Evolutionary conservation across 1,140 invertebrate species (phyloP), one percentile per base, ranked within the genome.

Genomic region (Ceratina australensis): DNA sequence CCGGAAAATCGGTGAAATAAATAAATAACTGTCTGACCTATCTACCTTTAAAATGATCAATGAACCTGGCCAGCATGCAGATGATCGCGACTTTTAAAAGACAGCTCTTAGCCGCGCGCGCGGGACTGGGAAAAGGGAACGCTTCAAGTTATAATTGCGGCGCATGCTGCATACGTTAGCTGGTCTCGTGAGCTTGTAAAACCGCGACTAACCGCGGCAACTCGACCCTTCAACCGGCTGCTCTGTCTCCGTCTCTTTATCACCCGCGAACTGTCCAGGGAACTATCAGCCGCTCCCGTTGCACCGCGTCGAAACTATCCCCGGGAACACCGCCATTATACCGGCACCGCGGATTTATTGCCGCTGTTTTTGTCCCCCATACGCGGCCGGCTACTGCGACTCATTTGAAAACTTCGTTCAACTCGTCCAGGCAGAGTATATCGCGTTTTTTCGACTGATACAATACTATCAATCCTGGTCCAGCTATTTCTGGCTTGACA

Each of bases 141-240:
- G 75, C 64, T 22, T 66, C 54, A 82, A 89, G 86, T 89, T 89
- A 87, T 88, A 89, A 89, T 89, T 89, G 82, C 80, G 76, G 67
- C 87, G 83, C 81, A 84, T 83, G 84, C 71, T 78, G 85, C 80
- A 84, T 83, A 86, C 80, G 75, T 87, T 89, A 86, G 86, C 49
- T 67, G 50, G 26, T 80, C 63, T 42, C 64, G 52, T 42, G 68
- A 57, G 50, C 54, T 73, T 63, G 73, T 83, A 84, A 83, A 82
- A 80, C 72, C 72, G 49, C 54, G 72, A 50, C 22, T 26, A 42
- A 22, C 56, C 7, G 56, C 56, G 10, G 50, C 20, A 20, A 57
- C 7, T 12, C 20, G 33, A 42, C 33, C 33, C 33, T 7, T 42
- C 33, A 5, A 42, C 33, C 33, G 33, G 33, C 16, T 24, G 33